phyloP scores from a whole-genome alignment of 2,888 invertebrate genomes.

The Lamproptera curius region DNA sequence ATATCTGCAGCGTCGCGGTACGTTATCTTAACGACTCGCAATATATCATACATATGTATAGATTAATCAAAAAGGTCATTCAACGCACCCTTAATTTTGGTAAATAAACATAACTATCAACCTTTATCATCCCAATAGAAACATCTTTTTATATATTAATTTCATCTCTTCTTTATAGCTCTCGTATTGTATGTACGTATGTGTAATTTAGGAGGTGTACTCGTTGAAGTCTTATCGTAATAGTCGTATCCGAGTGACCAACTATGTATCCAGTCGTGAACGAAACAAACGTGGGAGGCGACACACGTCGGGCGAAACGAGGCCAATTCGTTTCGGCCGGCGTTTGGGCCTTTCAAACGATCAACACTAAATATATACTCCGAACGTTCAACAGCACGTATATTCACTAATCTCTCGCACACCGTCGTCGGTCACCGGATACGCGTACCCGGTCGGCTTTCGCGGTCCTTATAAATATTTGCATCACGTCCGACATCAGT shows the following conservation, averaged over 20 bases:
- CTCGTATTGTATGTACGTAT: conserved; percentile 61
- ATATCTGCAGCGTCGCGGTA: conserved; percentile 26
- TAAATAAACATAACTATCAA: conserved; percentile 71
- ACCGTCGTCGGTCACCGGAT: conserved; percentile 63
- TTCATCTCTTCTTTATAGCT: conserved; percentile 62
- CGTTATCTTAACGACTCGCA: conserved; percentile 38
- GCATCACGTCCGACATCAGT: conserved; percentile 54
- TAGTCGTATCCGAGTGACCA: conserved; percentile 69
- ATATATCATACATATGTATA: conserved; percentile 37
- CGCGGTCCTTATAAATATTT: conserved; percentile 45
- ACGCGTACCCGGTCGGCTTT: conserved; percentile 45
- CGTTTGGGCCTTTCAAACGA: conserved; percentile 39
- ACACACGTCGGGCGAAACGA: conserved; percentile 33
- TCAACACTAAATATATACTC: conserved; percentile 74
- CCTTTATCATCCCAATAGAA: conserved; percentile 65
- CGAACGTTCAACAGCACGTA: conserved; percentile 77
- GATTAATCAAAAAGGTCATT: conserved; percentile 52
- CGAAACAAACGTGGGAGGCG: conserved; percentile 47
- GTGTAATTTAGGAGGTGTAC: conserved; percentile 66
- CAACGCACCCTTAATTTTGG: conserved; percentile 65
- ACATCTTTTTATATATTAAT: conserved; percentile 71
- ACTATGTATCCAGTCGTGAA: conserved; percentile 65
- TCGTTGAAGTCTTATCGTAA: conserved; percentile 61
- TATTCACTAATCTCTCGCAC: conserved; percentile 73
- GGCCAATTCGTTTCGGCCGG: conserved; percentile 34